phyloP scores from a whole-genome alignment of 2,888 invertebrate species.

The Elysia crispata region DNA sequence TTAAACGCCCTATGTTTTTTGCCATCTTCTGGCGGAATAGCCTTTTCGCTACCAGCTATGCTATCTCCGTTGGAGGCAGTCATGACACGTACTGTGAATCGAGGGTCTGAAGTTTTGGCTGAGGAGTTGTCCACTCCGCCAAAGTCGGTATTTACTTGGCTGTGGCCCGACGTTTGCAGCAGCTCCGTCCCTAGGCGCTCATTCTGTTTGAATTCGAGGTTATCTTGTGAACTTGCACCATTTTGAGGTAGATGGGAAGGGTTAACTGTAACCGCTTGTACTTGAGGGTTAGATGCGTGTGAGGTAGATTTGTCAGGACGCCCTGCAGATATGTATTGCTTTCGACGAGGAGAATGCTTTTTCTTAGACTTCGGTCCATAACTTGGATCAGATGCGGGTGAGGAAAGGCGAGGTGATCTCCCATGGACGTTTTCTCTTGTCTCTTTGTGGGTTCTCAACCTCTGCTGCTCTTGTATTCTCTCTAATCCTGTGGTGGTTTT shows the following conservation, averaged over 20 bases:
- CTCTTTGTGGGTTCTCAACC: too few relatives aligned
- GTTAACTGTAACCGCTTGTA: not conserved
- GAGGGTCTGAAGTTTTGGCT: conserved; percentile 13
- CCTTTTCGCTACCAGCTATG: too few relatives aligned
- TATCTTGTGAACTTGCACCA: not conserved
- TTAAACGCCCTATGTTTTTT: too few relatives aligned
- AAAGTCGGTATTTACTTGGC: not conserved
- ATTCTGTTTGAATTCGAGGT: conserved; percentile 3
- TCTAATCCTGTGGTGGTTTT: too few relatives aligned
- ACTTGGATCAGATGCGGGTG: conserved; percentile 17
- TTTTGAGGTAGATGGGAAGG: not conserved
- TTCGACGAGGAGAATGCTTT: not conserved
- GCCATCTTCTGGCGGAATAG: too few relatives aligned
- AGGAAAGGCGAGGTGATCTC: not conserved
- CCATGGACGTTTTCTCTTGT: too few relatives aligned
- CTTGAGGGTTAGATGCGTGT: not conserved
- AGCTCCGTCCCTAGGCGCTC: conserved; percentile 19
- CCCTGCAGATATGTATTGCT: not conserved
- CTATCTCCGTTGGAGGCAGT: not conserved
- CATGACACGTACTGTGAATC: conserved; percentile 40
- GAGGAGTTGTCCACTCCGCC: not conserved
- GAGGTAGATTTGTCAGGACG: conserved; percentile 3
- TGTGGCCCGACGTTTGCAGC: conserved; percentile 1
- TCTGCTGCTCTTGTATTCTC: too few relatives aligned
- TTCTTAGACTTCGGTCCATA: conserved; percentile 15